phyloP scores from a whole-genome alignment of 2,888 invertebrate species.

The Lumbricus terrestris region DNA sequence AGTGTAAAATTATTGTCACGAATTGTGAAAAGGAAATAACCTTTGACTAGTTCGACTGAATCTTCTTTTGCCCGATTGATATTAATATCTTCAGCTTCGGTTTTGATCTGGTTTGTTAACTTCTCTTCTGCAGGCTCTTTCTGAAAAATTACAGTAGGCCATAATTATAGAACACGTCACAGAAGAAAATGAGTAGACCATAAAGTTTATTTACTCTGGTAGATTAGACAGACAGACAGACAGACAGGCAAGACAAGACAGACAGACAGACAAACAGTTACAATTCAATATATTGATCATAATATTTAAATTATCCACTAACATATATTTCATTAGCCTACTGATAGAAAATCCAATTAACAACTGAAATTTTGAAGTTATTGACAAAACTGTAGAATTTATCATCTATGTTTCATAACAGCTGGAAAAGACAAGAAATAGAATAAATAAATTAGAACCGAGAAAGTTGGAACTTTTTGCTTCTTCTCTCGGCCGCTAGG shows the following conservation, averaged over 20 bases:
- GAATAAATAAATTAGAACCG: not conserved
- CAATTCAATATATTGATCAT: not conserved
- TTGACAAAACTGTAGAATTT: not conserved
- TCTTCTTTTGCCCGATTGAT: not conserved
- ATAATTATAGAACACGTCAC: not conserved
- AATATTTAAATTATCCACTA: not conserved
- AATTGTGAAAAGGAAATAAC: not conserved
- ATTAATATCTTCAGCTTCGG: not conserved
- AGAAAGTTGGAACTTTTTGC: not conserved
- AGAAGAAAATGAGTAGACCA: not conserved
- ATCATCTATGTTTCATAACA: not conserved
- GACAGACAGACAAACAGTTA: too few species aligned
- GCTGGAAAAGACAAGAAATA: not conserved
- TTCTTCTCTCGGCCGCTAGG: slow-evolving; percentile 6
- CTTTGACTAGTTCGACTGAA: not conserved
- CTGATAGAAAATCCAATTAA: too few species aligned
- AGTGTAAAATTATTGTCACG: not conserved
- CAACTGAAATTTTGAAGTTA: not conserved
- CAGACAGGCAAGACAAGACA: too few species aligned
- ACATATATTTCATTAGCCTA: too few species aligned
- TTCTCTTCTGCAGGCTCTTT: not conserved
- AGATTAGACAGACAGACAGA: not conserved
- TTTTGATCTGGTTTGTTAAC: not conserved
- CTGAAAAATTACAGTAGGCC: not conserved
- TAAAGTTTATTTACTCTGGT: not conserved